Percentiles rank a stretch among this genome's conserved stretches.
Conservation (phyloP, 2,888 invertebrate genomes). For the Lutraria lutraria region DNA sequence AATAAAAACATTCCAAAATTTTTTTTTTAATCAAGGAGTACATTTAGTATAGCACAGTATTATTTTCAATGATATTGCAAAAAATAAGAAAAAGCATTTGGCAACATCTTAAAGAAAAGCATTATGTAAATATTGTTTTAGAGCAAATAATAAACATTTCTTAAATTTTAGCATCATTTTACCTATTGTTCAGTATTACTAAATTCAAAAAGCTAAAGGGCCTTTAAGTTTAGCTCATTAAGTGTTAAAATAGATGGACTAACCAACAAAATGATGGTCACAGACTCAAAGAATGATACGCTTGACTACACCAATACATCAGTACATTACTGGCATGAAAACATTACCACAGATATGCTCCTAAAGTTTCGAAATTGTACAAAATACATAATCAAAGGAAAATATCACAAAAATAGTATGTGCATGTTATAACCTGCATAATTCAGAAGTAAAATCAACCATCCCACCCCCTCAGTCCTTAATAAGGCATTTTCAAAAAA, state of each 20-base stretch:
- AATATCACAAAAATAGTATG: constrained; percentile 16
- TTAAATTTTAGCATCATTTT: too few species aligned
- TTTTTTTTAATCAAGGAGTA: too few species aligned
- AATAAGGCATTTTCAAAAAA: neutral
- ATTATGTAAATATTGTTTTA: too few species aligned
- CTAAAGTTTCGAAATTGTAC: constrained; percentile 21
- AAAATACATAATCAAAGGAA: constrained; percentile 18
- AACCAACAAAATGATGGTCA: neutral
- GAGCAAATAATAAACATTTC: too few species aligned
- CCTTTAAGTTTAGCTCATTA: neutral
- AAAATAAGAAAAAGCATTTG: too few species aligned
- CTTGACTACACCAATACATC: neutral
- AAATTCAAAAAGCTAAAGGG: too few species aligned
- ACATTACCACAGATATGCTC: constrained; percentile 64
- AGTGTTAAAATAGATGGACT: neutral
- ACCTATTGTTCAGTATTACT: too few species aligned
- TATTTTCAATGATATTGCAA: too few species aligned
- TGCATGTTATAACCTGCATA: constrained; percentile 16
- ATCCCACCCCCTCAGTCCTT: neutral
- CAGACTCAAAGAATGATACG: neutral
- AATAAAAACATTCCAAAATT: too few species aligned
- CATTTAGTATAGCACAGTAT: too few species aligned
- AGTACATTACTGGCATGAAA: constrained; percentile 52
- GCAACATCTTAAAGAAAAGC: too few species aligned
- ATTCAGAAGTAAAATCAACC: neutral